Conservation (phyloP, 2,888 invertebrate species). For the Chrysodeixis includens region DNA sequence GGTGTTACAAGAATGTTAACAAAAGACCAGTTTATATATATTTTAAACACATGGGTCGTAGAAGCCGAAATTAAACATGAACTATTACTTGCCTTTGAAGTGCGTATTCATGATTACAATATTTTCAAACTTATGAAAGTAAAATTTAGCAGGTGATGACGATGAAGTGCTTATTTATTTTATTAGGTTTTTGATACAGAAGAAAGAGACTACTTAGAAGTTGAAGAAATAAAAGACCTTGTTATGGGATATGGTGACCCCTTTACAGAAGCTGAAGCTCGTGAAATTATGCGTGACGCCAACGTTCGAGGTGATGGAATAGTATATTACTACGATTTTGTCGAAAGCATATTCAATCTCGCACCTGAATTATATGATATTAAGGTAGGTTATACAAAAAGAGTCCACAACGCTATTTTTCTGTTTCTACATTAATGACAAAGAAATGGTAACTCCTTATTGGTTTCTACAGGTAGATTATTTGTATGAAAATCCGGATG, state of each 20-base stretch:
- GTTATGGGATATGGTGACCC: conserved; percentile 70
- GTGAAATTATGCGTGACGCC: conserved; percentile 79
- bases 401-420: too few species aligned
- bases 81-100: conserved; percentile 77
- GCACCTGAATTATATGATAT: conserved; percentile 79
- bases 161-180: not conserved
- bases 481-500: conserved; percentile 77
- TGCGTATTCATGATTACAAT: conserved; percentile 38
- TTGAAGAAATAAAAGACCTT: conserved; percentile 73
- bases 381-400: conserved; percentile 62
- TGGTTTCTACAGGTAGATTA: conserved; percentile 71
- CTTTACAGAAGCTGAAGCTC: conserved; percentile 69
- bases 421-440: not conserved
- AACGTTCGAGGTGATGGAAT: conserved; percentile 80
- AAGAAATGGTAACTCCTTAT: not conserved
- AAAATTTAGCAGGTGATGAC: not conserved
- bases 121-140: not conserved
- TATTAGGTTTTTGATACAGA: conserved; percentile 83
- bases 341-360: conserved; percentile 76
- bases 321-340: conserved; percentile 76
- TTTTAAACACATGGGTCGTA: conserved; percentile 73
- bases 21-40: conserved; percentile 78
- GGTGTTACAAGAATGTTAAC: conserved; percentile 71
- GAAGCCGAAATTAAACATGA: conserved; percentile 79
- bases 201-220: conserved; percentile 74